phyloP scores from a whole-genome alignment of 2,797 vertebrate species.

The Acrocephalus scirpaceus region DNA sequence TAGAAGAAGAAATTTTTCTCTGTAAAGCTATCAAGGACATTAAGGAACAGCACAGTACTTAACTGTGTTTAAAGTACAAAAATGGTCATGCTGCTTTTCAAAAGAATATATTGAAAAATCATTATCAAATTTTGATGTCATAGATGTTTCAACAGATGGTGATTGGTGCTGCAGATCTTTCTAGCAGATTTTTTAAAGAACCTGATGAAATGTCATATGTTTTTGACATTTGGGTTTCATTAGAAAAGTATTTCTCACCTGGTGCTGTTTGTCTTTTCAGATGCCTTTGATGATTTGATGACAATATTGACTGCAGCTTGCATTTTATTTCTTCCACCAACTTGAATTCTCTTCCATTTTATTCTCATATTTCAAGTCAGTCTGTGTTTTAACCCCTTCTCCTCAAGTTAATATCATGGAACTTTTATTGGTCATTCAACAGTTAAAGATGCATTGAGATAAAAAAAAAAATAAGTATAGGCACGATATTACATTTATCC shows the following conservation, averaged over 20 bases:
- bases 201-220: neutral
- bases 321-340: neutral
- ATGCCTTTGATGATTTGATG: neutral
- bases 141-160: neutral
- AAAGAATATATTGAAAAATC: neutral
- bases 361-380: neutral
- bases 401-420: neutral
- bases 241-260: constrained; percentile 30
- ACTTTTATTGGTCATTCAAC: neutral
- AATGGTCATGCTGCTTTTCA: neutral
- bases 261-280: constrained; percentile 18
- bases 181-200: neutral
- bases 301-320: neutral
- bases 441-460: neutral
- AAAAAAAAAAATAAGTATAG: neutral
- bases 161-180: neutral
- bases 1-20: neutral
- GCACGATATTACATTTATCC: accelerated
- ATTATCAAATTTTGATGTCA: neutral
- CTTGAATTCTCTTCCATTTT: neutral
- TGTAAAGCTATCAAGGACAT: neutral
- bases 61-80: neutral
- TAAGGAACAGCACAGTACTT: neutral
- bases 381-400: neutral
- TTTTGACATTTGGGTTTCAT: constrained; percentile 40